These are phyloP conservation scores for Cephonodes hylas DNA, from an alignment of 2,888 invertebrate genomes.

Conservation along the genomic window DNA sequence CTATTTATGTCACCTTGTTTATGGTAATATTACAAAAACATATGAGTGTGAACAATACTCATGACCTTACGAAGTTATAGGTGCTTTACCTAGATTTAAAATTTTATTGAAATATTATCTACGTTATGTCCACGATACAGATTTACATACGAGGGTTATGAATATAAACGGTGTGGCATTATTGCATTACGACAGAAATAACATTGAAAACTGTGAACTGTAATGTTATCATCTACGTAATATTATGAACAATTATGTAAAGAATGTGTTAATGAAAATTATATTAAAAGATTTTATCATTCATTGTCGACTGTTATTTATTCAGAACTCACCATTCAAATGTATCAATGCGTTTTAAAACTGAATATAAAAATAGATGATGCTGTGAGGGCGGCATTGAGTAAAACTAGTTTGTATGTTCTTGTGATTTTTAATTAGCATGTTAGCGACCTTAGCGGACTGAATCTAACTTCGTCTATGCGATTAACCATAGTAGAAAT, in stretches of 20 bases:
- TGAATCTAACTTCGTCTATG: background rate
- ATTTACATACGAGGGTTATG: background rate
- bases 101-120: slow-evolving; percentile 3
- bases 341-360: background rate
- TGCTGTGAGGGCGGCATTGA: background rate
- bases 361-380: background rate
- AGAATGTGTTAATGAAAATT: background rate
- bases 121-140: background rate
- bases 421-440: slow-evolving; percentile 1
- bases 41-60: background rate
- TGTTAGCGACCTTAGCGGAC: background rate
- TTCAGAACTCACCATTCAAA: background rate
- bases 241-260: background rate
- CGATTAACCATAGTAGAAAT: background rate
- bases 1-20: too few species aligned
- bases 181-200: background rate
- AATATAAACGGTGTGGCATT: background rate
- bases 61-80: background rate
- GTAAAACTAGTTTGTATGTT: slow-evolving; percentile 5
- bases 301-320: too few species aligned
- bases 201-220: background rate
- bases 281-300: background rate
- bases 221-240: background rate
- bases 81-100: background rate
- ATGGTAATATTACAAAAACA: background rate